These are phyloP conservation scores for Corapipo altera DNA, from an alignment of 2,113 vertebrate species.

Conservation along the genomic window DNA sequence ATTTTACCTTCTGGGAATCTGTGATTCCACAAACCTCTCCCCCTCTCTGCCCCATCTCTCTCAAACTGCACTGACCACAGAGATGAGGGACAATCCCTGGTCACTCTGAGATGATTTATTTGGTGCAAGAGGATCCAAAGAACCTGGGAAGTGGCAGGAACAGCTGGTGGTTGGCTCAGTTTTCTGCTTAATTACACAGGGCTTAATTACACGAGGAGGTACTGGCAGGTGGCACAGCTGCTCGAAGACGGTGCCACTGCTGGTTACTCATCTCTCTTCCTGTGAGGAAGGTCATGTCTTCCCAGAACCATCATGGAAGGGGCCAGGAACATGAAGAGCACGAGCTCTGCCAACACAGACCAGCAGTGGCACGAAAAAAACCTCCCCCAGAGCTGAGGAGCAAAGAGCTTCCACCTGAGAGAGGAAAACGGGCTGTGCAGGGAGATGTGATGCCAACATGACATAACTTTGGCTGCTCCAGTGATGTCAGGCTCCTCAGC, in stretches of 20 bases:
- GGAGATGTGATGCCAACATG: background rate
- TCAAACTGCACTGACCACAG: background rate
- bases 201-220: background rate
- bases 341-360: fast-evolving
- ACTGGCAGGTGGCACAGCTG: background rate
- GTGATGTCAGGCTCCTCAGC: background rate
- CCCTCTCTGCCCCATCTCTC: background rate
- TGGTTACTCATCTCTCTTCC: background rate
- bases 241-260: background rate
- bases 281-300: background rate
- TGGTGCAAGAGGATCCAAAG: background rate
- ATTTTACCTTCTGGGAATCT: background rate
- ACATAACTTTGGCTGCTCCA: background rate
- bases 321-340: background rate
- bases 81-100: background rate
- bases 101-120: background rate
- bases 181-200: background rate
- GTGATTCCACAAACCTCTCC: background rate
- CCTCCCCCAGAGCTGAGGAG: background rate
- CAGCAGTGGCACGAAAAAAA: background rate
- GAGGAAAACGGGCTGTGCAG: background rate
- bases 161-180: background rate
- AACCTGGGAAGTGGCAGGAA: background rate
- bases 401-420: background rate
- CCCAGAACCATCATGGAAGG: background rate